Evolutionary conservation across 2,888 invertebrate genomes (phyloP), one percentile per base, ranked within the genome.

Genomic region (Rhopalosiphum nymphaeae): DNA sequence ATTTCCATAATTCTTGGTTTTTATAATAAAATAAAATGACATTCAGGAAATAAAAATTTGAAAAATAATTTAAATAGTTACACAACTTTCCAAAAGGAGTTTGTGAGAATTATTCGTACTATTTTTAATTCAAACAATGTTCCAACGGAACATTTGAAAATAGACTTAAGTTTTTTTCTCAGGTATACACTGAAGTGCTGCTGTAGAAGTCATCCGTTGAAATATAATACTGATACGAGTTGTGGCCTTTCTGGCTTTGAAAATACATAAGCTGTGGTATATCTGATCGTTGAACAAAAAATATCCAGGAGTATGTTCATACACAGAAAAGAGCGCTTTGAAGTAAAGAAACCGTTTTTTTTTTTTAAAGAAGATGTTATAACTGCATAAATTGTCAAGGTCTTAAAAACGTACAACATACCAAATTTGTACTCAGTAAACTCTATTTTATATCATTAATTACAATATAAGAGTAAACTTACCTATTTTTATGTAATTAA

Each of bases 1-100:
- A 25, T 49, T n/a, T 36, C n/a, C 98, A 98, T 98, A 97, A 98
- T 98, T 95, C 96, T 98, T 96, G 98, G 98, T 96, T 97, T 98
- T 96, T 98, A 98, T 95, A 98, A 98, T 96, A 88, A 94, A 42
- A 92, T 91, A 61, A 87, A 87, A 36, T 29, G 26, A 26, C 9
- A 87, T 42, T 36, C 36, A 49, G 36, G 16, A 56, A 36, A 87
- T 5, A 36, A 49, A 61, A 11, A 26, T 26, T 46, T n/a, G 11
- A 56, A 42, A 91, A 44, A 91, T 61, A 36, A 61, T 46, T 46
- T 13, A 44, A 49, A 61, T 9, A 29, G 13, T 61, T 67, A 26
- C 26, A 29, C 46, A n/a, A 46, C 87, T 36, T 85, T 87, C 46
- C 26, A 46, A 46, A 67, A 87, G 26, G n/a, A 49, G 36, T 21